These are phyloP conservation scores for Phrynocephalus versicolor DNA, from an alignment of 2,113 vertebrate genomes.

Conservation along the genomic window DNA sequence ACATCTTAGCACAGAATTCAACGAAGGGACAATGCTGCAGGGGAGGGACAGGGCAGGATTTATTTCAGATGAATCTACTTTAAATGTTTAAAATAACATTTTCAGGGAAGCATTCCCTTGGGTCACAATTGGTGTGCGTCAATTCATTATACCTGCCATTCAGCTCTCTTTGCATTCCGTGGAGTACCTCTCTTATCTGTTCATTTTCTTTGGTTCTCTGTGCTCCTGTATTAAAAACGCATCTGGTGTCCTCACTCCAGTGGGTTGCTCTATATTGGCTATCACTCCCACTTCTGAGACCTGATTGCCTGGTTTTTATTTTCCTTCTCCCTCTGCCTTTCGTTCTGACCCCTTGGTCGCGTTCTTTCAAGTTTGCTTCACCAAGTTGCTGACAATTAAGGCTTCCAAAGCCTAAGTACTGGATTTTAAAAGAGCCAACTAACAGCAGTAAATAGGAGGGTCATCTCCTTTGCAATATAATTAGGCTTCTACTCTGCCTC, in stretches of 20 bases:
- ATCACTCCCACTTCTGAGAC: not conserved
- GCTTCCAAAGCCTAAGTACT: not conserved
- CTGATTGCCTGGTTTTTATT: not conserved
- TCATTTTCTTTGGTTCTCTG: not conserved
- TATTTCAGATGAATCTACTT: constrained; percentile 19
- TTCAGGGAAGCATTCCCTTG: constrained; percentile 16
- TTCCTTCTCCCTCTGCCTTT: not conserved
- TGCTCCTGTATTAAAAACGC: not conserved
- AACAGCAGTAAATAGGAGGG: not conserved
- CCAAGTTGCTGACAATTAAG: not conserved
- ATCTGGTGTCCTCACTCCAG: not conserved
- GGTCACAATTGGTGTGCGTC: constrained; percentile 21
- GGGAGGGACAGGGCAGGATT: not conserved
- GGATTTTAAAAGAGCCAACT: not conserved
- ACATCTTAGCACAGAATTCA: not conserved
- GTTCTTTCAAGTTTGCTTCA: not conserved
- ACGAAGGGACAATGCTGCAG: not conserved
- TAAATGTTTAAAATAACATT: constrained; percentile 35
- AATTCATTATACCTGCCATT: constrained; percentile 23
- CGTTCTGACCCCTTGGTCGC: not conserved
- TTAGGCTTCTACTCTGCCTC: not conserved
- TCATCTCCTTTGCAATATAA: not conserved
- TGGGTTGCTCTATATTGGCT: not conserved
- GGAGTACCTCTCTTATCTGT: not conserved
- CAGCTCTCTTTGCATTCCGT: not conserved